Evolutionary conservation across 2,888 invertebrate genomes (phyloP).

Genomic region (Drosophila histrio): DNA sequence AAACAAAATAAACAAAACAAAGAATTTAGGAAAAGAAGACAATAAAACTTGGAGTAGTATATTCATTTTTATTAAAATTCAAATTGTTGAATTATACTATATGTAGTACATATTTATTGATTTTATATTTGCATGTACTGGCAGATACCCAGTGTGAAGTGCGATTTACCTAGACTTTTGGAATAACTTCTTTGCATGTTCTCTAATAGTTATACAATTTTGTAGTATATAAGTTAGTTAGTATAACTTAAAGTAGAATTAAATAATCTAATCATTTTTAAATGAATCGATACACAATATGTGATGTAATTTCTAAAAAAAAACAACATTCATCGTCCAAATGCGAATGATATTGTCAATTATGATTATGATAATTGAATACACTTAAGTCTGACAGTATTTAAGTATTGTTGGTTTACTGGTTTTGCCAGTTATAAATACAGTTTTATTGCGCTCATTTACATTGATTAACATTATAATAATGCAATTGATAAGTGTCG

Average conservation of each 20-base stretch:
- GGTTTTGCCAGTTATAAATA: constrained; percentile 21
- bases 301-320: constrained; percentile 14
- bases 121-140: too few relatives aligned
- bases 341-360: constrained; percentile 6
- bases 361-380: constrained; percentile 10
- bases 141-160: background rate
- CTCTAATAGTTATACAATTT: background rate
- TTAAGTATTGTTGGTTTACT: constrained; percentile 26
- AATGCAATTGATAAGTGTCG: constrained; percentile 17
- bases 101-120: too few relatives aligned
- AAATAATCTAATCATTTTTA: constrained; percentile 5
- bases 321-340: background rate
- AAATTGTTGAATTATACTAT: background rate
- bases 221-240: background rate
- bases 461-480: constrained; percentile 25
- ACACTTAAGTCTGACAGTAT: background rate
- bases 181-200: background rate
- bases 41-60: background rate
- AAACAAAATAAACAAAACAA: constrained; percentile 13
- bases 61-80: background rate
- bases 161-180: background rate
- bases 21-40: constrained; percentile 13
- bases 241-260: background rate
- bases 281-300: background rate
- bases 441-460: constrained; percentile 26